phyloP scores from a whole-genome alignment of 2,888 invertebrate species.

The Seira sanloemensis region DNA sequence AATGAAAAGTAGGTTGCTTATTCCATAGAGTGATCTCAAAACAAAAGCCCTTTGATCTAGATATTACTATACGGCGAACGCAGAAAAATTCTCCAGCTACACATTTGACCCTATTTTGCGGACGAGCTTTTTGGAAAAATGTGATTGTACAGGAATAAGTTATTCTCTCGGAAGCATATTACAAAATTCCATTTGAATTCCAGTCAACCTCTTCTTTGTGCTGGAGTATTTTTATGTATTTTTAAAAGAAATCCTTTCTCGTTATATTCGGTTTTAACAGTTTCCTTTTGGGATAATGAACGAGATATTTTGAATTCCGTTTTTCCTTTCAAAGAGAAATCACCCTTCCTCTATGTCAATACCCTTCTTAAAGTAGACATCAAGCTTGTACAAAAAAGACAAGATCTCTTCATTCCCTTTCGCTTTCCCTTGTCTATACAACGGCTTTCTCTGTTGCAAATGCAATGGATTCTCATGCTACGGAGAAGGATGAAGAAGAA shows the following conservation, averaged over 20 bases:
- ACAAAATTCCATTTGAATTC: constrained; percentile 5
- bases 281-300: constrained; percentile 25
- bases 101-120: background rate
- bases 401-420: constrained; percentile 45
- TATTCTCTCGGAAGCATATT: background rate
- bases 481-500: background rate
- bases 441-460: background rate
- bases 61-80: background rate
- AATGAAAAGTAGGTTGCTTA: too few species aligned
- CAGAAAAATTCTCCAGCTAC: background rate
- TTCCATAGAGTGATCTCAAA: too few species aligned
- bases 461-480: constrained; percentile 8
- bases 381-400: constrained; percentile 7
- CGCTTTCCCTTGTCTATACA: background rate
- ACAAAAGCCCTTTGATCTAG: background rate
- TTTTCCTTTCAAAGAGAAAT: constrained; percentile 10
- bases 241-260: constrained; percentile 2
- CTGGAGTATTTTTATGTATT: background rate
- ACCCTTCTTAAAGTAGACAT: constrained; percentile 18
- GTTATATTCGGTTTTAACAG: background rate
- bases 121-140: background rate
- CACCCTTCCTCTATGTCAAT: constrained; percentile 15
- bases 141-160: background rate
- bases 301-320: constrained; percentile 38
- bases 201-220: background rate